Evolutionary conservation across 2,797 vertebrate genomes (phyloP), one percentile per base, ranked within the genome.

Genomic region (Ctenopoma kingsleyae): DNA sequence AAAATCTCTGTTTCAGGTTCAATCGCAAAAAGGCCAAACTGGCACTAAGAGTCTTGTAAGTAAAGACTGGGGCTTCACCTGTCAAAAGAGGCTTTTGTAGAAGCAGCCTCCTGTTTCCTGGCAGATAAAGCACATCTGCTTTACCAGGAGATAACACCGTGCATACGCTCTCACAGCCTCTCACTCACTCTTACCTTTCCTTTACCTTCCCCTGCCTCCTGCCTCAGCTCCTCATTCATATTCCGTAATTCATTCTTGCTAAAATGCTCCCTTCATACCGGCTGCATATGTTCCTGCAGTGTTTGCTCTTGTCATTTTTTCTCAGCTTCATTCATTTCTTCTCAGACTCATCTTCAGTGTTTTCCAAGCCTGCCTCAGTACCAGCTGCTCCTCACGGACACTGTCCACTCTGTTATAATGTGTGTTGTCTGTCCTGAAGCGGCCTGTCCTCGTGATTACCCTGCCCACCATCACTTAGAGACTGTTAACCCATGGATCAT

Each of bases 111-210:
- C 84, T 87, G 87, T 76, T 88, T 87, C 87, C 78, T 40, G 74
- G 66, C 84, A 89, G 89, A 91, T 92, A 89, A 89, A 89, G 75
- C 73, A 73, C 86, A 86, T 88, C 81, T 81, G 81, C 81, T 80
- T 71, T 19, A 65, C 20, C 40, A 32, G 71, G 72, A 83, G 79
- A 89, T 89, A 90, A 88, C 74, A 66, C 50, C 36, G 2, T 63
- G 77, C 83, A 76, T 68, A 63, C 58, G 4, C 68, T 77, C 85
- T 51, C 78, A 20, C 78, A 54, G 35, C 46, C 41, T 53, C 44
- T 38, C 30, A 32, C 65, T 56, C 76, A 12, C 74, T 49, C 76
- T 36, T 51, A 43, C 75, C 80, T 68, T 84, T 78, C 61, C 80
- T 74, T 70, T 81, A 73, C 68, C 71, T 78, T 69, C 61, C 71